These are phyloP conservation scores for Dynastes grantii DNA, from an alignment of 2,888 invertebrate species.

Conservation along the genomic window DNA sequence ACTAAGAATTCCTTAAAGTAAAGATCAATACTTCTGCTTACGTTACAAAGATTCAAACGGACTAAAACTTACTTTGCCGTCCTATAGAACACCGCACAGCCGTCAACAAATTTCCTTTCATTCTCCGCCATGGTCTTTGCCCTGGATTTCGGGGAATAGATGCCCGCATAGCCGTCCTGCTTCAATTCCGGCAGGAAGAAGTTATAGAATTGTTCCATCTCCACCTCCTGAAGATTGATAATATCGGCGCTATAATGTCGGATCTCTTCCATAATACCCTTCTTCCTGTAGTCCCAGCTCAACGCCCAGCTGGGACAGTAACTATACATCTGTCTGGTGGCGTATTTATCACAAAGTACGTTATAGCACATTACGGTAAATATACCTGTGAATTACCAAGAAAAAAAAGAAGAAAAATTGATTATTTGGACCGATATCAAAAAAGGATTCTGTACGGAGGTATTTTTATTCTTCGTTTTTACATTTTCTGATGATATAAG, in stretches of 20 bases:
- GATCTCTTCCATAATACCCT: constrained; percentile 97
- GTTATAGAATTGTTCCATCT: constrained; percentile 98
- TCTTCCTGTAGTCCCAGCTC: constrained; percentile 98
- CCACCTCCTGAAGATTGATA: constrained; percentile 97
- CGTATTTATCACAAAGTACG: constrained; percentile 99
- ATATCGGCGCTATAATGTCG: constrained; percentile 97
- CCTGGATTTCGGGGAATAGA: constrained; percentile 97
- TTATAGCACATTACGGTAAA: constrained; percentile 99
- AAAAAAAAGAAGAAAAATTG: background rate
- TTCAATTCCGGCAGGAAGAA: constrained; percentile 97
- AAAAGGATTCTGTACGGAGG: background rate
- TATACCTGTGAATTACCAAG: constrained; percentile 80
- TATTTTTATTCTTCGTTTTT: background rate
- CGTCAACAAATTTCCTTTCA: constrained; percentile 98
- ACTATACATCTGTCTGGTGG: constrained; percentile 98
- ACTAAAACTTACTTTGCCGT: constrained; percentile 84
- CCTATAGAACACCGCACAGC: constrained; percentile 98
- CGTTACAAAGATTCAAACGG: background rate
- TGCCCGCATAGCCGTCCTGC: constrained; percentile 92
- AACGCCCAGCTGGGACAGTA: constrained; percentile 99
- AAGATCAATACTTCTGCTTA: background rate
- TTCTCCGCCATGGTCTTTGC: constrained; percentile 98
- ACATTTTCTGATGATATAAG: background rate
- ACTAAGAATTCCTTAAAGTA: background rate
- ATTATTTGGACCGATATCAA: no score